Evolutionary conservation across 2,797 vertebrate genomes (phyloP).

Genomic region (Leuciscus waleckii): DNA sequence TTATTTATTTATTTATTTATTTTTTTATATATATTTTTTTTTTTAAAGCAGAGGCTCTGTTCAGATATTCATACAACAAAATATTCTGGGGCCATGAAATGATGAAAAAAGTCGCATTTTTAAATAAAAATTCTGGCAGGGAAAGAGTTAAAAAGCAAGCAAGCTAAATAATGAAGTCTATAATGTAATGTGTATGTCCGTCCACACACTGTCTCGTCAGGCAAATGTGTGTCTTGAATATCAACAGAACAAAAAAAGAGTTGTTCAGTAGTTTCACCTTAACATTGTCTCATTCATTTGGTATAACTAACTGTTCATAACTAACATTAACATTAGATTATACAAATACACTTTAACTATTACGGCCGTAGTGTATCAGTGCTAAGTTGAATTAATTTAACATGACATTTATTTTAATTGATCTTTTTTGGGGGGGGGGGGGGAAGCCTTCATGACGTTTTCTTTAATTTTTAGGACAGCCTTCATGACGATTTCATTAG

Average conservation of each 20-base stretch:
- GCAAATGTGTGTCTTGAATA: conserved; percentile 58
- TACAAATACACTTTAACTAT: background rate
- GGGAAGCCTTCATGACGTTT: too few relatives aligned
- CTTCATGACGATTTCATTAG: background rate
- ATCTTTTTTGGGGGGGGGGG: too few relatives aligned
- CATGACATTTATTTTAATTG: background rate
- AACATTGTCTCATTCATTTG: conserved; percentile 2
- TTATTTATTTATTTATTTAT: too few relatives aligned
- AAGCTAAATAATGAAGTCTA: background rate
- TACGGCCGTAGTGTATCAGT: background rate
- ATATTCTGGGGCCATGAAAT: background rate
- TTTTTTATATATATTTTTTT: too few relatives aligned
- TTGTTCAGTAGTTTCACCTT: conserved; percentile 6
- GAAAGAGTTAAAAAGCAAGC: conserved; percentile 37
- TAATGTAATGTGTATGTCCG: background rate
- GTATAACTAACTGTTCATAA: conserved; percentile 13
- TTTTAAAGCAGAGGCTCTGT: too few relatives aligned
- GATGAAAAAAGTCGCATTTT: rapidly evolving
- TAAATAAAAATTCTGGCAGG: background rate
- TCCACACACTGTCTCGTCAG: conserved; percentile 41
- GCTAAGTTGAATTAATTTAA: background rate
- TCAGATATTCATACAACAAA: background rate
- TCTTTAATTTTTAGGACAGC: too few relatives aligned
- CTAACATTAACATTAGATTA: conserved; percentile 12
- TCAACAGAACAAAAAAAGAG: conserved; percentile 29